Evolutionary conservation across 1,140 invertebrate genomes (phyloP), one percentile per base, ranked within the genome.

Genomic region (Drosophila murphyi): DNA sequence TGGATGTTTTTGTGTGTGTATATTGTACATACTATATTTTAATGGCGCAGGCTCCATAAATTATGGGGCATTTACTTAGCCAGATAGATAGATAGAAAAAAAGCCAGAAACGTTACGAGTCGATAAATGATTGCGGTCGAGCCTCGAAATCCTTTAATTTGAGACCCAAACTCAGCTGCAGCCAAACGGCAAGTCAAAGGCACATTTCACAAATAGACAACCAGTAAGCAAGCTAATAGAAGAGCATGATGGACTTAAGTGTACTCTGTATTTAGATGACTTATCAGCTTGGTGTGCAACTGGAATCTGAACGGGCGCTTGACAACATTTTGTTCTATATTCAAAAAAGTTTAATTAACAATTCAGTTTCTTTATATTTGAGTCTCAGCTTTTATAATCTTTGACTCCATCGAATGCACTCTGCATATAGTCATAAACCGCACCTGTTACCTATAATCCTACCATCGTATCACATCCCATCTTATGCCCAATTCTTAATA

Each of bases 71-170:
- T 88, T 88, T 88, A 88, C 83, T 88, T 89, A 80, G 60, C 57
- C 72, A 80, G 76, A 83, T 83, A 83, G 83, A 88, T 83, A 74
- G 69, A 83, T 43, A n/a, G 69, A 62, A 76, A 76, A 45, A 69
- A 48, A 39, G 41, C n/a, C 37, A 73, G 20, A 69, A 72, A 72
- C 45, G 56, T 63, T 82, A 77, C 61, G 79, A 88, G 54, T 88
- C 83, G 83, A 88, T 88, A 88, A 88, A 88, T 88, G 83, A 87
- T 78, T 88, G 83, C 77, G 83, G 83, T 88, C 80, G 83, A 88
- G 76, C 83, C 83, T 77, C 69, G 85, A 89, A 62, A 88, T 87
- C 85, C 83, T 89, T 88, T 88, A 83, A 89, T 89, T 88, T 88
- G 70, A 82, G 76, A 69, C 64, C 35, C 52, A 69, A 55, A 77